Evolutionary conservation across 2,888 invertebrate species (phyloP), one percentile per base, ranked within the genome.

Genomic region (Dasysyrphus tricinctus): DNA sequence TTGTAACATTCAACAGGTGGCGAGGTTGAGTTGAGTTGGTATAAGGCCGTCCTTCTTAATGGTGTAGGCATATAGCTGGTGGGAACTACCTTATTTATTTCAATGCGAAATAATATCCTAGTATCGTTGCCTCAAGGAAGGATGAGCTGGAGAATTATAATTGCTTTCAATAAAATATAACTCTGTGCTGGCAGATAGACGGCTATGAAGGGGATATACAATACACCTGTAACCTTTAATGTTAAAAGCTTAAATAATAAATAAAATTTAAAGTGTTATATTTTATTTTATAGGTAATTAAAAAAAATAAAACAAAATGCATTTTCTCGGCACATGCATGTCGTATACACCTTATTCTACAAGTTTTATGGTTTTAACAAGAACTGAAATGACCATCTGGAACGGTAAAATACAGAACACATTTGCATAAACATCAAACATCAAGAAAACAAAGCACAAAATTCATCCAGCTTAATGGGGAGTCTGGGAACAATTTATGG

Each of bases 161-260:
- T 61, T 61, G 39, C 24, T n/a, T 24, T 61, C 4, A 24, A 42
- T 61, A 61, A 61, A 61, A 61, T 39, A 16, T 34, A 4, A 16
- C 9, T 5, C 57, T 16, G 0, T 5, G 34, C 34, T 11, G n/a
- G 32, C 8, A 16, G n/a, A n/a, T n/a, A n/a, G 16, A 16, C 1
- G n/a, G 32, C n/a, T n/a, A 0, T 11, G 1, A 16, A 16, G 34
- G 0, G 1, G 16, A 24, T n/a, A n/a, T n/a, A n/a, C n/a, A 3
- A 47, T 47, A 7, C 16, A 49, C 5, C 3, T 49, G 9, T 47
- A 16, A 9, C 16, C 8, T 16, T 47, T 47, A 3, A 47, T 47
- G 3, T 8, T 1, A n/a, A 16, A 47, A 47, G 14, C 12, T n/a
- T n/a, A 39, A 47, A 47, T 9, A 3, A 9, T 4, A 47, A 16